phyloP scores from a whole-genome alignment of 2,888 invertebrate genomes.

The Zaprionus bogoriensis region DNA sequence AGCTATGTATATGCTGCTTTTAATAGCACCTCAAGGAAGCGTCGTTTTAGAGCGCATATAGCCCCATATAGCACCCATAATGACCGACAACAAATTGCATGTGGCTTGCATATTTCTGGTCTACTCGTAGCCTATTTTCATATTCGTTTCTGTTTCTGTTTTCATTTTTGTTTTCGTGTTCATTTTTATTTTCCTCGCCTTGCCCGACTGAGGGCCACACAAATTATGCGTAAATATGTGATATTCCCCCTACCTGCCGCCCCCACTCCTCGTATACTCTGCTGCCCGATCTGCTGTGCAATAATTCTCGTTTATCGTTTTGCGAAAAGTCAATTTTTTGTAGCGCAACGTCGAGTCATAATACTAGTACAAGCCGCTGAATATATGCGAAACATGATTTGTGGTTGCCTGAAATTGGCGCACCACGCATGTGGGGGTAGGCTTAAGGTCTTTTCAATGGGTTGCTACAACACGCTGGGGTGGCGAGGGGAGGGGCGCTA shows the following conservation, averaged over 20 bases:
- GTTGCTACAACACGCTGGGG: neutral
- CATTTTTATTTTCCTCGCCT: slow-evolving; percentile 9
- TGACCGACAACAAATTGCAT: slow-evolving; percentile 37
- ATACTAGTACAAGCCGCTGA: slow-evolving; percentile 38
- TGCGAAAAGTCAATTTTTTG: slow-evolving; percentile 73
- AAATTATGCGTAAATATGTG: slow-evolving; percentile 71
- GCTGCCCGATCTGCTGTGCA: slow-evolving; percentile 7
- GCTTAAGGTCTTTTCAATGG: slow-evolving; percentile 5
- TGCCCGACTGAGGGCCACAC: slow-evolving; percentile 55
- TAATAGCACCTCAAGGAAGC: slow-evolving; percentile 47
- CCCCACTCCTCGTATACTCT: neutral
- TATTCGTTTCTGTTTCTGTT: slow-evolving; percentile 14
- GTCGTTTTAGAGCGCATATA: slow-evolving; percentile 12
- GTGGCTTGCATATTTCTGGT: slow-evolving; percentile 56
- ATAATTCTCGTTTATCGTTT: slow-evolving; percentile 70
- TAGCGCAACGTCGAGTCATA: slow-evolving; percentile 48
- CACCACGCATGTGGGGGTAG: slow-evolving; percentile 11
- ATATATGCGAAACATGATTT: slow-evolving; percentile 60
- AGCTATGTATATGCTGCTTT: slow-evolving; percentile 32
- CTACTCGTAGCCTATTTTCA: slow-evolving; percentile 50
- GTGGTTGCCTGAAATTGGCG: slow-evolving; percentile 65
- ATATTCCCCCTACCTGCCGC: slow-evolving; percentile 12
- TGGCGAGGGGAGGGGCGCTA: neutral
- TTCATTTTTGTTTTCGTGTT: neutral
- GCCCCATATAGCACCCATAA: neutral